Evolutionary conservation across 2,113 vertebrate genomes (phyloP).

Genomic region (Anarhynchus alexandrinus): DNA sequence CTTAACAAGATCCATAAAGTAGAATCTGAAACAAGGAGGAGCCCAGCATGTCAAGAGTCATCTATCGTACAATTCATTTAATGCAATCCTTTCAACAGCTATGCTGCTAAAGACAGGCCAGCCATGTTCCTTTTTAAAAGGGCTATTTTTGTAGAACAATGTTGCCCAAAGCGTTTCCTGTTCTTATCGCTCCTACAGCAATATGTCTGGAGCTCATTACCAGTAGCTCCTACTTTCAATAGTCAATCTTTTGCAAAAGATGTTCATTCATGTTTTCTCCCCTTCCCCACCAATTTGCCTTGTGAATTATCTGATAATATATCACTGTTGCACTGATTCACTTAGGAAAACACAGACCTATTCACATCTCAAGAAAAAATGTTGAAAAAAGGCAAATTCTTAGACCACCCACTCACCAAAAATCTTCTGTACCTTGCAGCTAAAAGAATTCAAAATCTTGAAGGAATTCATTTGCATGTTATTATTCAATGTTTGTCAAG

Average conservation of each 20-base stretch:
- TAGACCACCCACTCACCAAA: conserved; percentile 53
- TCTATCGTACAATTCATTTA: conserved; percentile 33
- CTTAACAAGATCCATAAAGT: conserved; percentile 45
- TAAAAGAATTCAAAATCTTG: neutral
- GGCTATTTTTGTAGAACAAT: conserved; percentile 32
- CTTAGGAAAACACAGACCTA: conserved; percentile 47
- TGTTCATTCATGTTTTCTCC: conserved; percentile 26
- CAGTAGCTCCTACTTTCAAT: conserved; percentile 31
- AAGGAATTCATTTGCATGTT: conserved; percentile 21
- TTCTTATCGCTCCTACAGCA: conserved; percentile 33
- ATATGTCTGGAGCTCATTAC: conserved; percentile 35
- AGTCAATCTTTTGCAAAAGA: conserved; percentile 19
- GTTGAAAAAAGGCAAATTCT: conserved; percentile 42
- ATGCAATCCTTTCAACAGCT: conserved; percentile 33
- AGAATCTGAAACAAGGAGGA: conserved; percentile 37
- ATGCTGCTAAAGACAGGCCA: conserved; percentile 14
- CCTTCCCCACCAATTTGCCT: neutral
- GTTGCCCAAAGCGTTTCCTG: conserved; percentile 60
- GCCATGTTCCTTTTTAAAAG: conserved; percentile 26
- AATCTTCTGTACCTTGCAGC: neutral
- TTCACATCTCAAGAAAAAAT: conserved; percentile 21
- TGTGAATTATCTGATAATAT: neutral
- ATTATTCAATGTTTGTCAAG: conserved; percentile 30
- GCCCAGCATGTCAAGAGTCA: conserved; percentile 41
- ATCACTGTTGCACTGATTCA: conserved; percentile 3